Evolutionary conservation across 2,113 vertebrate species (phyloP).

Genomic region (Scartelaos histophorus): DNA sequence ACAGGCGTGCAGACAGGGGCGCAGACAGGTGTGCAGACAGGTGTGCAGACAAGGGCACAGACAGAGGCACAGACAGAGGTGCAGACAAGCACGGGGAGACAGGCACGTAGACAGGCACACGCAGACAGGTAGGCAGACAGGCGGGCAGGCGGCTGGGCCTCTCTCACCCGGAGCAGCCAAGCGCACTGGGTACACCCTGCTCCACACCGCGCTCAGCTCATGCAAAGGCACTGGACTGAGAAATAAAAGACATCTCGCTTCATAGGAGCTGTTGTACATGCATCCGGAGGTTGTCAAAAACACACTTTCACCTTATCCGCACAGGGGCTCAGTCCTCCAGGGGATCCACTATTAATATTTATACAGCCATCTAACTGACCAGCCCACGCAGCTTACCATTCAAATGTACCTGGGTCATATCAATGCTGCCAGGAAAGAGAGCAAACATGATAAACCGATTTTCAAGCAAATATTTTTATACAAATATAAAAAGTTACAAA

Average conservation of each 20-base stretch:
- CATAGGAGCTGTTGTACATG: conserved; percentile 69
- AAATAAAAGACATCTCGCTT: conserved; percentile 76
- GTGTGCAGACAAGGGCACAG: conserved; percentile 39
- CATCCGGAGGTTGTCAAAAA: conserved; percentile 69
- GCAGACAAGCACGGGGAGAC: conserved; percentile 25
- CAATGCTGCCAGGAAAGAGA: background rate
- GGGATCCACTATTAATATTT: conserved; percentile 64
- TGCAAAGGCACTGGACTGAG: conserved; percentile 72
- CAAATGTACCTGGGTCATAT: conserved; percentile 21
- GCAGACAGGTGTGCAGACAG: conserved; percentile 60
- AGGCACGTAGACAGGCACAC: conserved; percentile 55
- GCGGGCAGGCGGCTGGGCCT: conserved; percentile 53
- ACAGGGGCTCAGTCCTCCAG: conserved; percentile 32
- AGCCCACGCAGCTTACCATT: conserved; percentile 27
- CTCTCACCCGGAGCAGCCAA: conserved; percentile 54
- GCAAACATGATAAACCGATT: background rate
- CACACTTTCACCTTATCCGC: conserved; percentile 47
- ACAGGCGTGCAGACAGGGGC: too few species aligned
- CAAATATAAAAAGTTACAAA: too few species aligned
- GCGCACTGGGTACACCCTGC: conserved; percentile 51
- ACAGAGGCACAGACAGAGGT: conserved; percentile 58
- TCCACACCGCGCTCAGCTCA: conserved; percentile 63
- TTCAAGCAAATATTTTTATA: background rate
- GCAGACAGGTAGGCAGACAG: conserved; percentile 33
- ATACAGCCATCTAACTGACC: conserved; percentile 53